Conservation (phyloP, 2,113 vertebrate genomes). For the Notechis scutatus region DNA sequence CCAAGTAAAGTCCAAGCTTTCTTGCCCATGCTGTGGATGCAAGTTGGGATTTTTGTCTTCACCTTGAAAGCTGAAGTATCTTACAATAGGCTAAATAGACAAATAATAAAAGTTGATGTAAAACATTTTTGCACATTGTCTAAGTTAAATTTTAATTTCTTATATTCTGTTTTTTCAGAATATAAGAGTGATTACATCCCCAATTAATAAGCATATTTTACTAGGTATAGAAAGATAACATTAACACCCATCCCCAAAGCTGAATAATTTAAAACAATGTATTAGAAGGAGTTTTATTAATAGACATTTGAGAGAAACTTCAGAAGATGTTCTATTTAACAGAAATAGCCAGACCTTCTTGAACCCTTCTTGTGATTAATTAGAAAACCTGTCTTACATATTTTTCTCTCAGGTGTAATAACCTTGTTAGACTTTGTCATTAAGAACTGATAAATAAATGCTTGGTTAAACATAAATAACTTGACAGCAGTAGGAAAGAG, state of each 20-base stretch:
- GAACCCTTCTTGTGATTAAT: constrained; percentile 72
- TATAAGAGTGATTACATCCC: background rate
- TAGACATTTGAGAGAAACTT: constrained; percentile 44
- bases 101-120: background rate
- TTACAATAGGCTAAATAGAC: background rate
- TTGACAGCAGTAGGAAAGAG: constrained; percentile 68
- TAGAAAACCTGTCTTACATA: constrained; percentile 67
- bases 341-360: constrained; percentile 63
- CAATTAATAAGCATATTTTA: background rate
- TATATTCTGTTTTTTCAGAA: background rate
- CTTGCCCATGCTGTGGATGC: background rate
- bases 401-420: constrained; percentile 72
- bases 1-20: background rate
- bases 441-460: constrained; percentile 75
- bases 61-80: background rate
- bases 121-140: background rate
- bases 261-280: constrained; percentile 36
- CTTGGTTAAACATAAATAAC: constrained; percentile 69
- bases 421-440: constrained; percentile 65
- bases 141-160: background rate
- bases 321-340: constrained; percentile 61
- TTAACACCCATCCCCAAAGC: background rate
- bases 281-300: constrained; percentile 46
- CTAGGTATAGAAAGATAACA: background rate
- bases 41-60: background rate